Percentiles rank a stretch among this genome's conserved stretches.
These are phyloP conservation scores for Drosophila watanabei DNA, from an alignment of 1,140 invertebrate species.

Conservation along the genomic window DNA sequence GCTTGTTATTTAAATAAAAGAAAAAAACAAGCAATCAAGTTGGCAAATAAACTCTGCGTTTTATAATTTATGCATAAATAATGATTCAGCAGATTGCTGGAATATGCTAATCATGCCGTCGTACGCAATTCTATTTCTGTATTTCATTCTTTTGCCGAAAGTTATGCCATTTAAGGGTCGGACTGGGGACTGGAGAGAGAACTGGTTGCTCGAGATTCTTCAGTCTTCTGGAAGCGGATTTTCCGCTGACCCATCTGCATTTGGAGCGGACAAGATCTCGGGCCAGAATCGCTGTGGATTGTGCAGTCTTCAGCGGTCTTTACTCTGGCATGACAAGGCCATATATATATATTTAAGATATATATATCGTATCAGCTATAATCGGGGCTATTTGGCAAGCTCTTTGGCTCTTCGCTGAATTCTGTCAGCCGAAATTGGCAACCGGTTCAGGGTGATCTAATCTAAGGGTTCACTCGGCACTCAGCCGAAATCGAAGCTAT, in stretches of 20 bases:
- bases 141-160: constrained; percentile 3
- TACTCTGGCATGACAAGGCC: constrained; percentile 33
- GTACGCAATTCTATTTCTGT: constrained; percentile 26
- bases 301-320: constrained; percentile 30
- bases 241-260: constrained; percentile 40
- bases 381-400: constrained; percentile 27
- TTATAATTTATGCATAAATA: constrained; percentile 38
- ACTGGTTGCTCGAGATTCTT: constrained; percentile 6
- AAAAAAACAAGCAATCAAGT: constrained; percentile 3
- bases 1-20: constrained; percentile 17
- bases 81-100: constrained; percentile 28
- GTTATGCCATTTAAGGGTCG: constrained; percentile 22
- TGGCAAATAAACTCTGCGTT: constrained; percentile 4
- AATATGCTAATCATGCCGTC: constrained; percentile 35
- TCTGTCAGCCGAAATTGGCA: constrained; percentile 27
- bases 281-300: constrained; percentile 3
- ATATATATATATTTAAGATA: background rate
- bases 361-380: constrained; percentile 1
- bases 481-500: background rate
- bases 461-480: constrained; percentile 26
- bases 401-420: constrained; percentile 25
- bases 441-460: constrained; percentile 50
- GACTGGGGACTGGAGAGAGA: background rate
- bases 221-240: background rate
- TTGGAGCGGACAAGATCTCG: background rate